Percentiles rank a stretch among this genome's conserved stretches.
Conservation (phyloP, 2,113 vertebrate genomes). For the Dipodomys stephensi region DNA sequence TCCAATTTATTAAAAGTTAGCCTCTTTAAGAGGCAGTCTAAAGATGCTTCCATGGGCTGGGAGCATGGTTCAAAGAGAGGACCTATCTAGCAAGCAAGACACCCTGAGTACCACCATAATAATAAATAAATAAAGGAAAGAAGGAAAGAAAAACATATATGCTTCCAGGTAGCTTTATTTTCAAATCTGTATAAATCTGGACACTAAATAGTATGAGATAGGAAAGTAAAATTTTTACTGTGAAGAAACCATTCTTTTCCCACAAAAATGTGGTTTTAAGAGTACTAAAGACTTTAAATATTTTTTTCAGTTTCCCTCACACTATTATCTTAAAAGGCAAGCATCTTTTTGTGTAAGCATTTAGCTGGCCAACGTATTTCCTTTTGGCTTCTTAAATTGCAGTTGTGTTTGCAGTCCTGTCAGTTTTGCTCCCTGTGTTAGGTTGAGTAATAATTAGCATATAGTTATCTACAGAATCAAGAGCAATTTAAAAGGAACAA, state of each 20-base stretch:
- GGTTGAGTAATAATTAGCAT: slow-evolving; percentile 54
- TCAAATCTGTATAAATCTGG: slow-evolving; percentile 50
- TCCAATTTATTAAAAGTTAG: slow-evolving; percentile 59
- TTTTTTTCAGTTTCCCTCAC: slow-evolving; percentile 18
- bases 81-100: no score
- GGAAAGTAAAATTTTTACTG: slow-evolving; percentile 35
- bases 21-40: slow-evolving; percentile 65
- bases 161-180: slow-evolving; percentile 72
- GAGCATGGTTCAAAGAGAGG: no score
- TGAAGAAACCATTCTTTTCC: slow-evolving; percentile 32
- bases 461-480: slow-evolving; percentile 51
- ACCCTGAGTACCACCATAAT: no score
- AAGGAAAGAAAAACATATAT: not conserved
- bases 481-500: slow-evolving; percentile 61
- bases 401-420: slow-evolving; percentile 56
- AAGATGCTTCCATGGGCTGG: slow-evolving; percentile 26
- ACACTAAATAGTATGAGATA: slow-evolving; percentile 51
- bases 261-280: slow-evolving; percentile 20
- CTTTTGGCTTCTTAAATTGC: slow-evolving; percentile 46
- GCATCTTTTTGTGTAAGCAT: slow-evolving; percentile 59
- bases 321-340: slow-evolving; percentile 73
- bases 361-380: slow-evolving; percentile 64
- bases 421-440: slow-evolving; percentile 45
- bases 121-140: no score
- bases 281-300: slow-evolving; percentile 52